These are phyloP conservation scores for Phalera bucephala DNA, from an alignment of 2,888 invertebrate species.

Conservation along the genomic window DNA sequence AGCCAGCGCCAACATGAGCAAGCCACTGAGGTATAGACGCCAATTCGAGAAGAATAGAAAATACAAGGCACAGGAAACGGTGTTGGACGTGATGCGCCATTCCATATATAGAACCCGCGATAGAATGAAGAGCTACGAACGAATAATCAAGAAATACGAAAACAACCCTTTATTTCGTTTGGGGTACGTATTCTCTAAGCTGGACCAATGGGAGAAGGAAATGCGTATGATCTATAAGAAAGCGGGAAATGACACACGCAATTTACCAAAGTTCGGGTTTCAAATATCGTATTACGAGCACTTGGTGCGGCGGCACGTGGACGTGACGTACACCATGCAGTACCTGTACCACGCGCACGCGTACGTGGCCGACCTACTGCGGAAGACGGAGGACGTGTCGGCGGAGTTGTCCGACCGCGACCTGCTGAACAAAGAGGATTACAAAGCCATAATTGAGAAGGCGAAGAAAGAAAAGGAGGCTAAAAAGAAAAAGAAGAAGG, in stretches of 20 bases:
- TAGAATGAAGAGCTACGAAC: conserved; percentile 24
- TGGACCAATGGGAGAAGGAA: conserved; percentile 35
- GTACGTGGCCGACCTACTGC: neutral
- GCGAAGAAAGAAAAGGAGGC: too few species aligned
- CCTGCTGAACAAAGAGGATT: too few species aligned
- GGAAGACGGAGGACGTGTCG: neutral
- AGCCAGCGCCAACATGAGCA: neutral
- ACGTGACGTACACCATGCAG: neutral
- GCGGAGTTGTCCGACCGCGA: neutral
- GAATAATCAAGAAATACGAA: conserved; percentile 15
- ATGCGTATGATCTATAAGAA: conserved; percentile 19
- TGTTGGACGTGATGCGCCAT: conserved; percentile 37
- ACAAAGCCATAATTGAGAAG: too few species aligned
- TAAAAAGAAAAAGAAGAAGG: too few species aligned
- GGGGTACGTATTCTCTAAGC: conserved; percentile 30
- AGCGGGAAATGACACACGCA: too few species aligned
- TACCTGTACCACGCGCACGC: neutral
- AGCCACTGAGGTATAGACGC: neutral
- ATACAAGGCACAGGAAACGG: rapidly evolving
- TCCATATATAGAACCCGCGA: conserved; percentile 37
- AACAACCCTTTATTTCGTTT: conserved; percentile 26
- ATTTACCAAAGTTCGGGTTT: too few species aligned
- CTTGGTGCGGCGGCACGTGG: neutral
- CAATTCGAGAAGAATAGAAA: neutral
- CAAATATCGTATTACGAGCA: conserved; percentile 1